These are phyloP conservation scores for Ctenoplectra terminalis DNA, from an alignment of 1,140 invertebrate species.

Conservation along the genomic window DNA sequence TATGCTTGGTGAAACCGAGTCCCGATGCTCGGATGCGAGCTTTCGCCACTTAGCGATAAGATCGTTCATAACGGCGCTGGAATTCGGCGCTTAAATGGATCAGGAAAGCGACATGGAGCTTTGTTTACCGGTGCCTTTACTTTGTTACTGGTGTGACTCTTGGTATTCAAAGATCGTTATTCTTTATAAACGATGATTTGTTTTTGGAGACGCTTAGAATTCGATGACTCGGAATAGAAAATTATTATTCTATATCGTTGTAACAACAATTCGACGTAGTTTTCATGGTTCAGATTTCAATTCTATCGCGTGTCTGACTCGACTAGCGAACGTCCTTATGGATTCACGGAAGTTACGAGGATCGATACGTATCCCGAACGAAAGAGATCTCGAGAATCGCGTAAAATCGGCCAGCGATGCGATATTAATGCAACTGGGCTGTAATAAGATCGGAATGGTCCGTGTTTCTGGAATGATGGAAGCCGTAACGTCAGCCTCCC, in stretches of 20 bases:
- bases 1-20: not conserved
- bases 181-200: too few relatives aligned
- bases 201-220: too few relatives aligned
- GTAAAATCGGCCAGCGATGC: constrained; percentile 27
- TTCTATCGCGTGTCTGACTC: not conserved
- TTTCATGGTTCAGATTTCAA: not conserved
- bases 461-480: constrained; percentile 19
- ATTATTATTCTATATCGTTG: too few relatives aligned
- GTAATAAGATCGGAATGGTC: constrained; percentile 33
- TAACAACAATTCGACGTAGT: too few relatives aligned
- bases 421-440: constrained; percentile 37
- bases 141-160: not conserved
- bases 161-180: too few relatives aligned
- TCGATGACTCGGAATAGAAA: too few relatives aligned
- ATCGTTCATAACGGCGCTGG: constrained; percentile 31
- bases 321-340: not conserved
- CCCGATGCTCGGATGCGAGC: constrained; percentile 24
- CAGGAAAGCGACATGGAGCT: constrained; percentile 12
- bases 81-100: constrained; percentile 33
- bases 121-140: not conserved
- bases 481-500: constrained; percentile 18
- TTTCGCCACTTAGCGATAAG: constrained; percentile 47
- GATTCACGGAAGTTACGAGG: not conserved
- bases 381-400: constrained; percentile 1
- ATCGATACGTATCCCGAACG: constrained; percentile 11